phyloP scores from a whole-genome alignment of 2,113 vertebrate genomes.

The Prionailurus bengalensis region DNA sequence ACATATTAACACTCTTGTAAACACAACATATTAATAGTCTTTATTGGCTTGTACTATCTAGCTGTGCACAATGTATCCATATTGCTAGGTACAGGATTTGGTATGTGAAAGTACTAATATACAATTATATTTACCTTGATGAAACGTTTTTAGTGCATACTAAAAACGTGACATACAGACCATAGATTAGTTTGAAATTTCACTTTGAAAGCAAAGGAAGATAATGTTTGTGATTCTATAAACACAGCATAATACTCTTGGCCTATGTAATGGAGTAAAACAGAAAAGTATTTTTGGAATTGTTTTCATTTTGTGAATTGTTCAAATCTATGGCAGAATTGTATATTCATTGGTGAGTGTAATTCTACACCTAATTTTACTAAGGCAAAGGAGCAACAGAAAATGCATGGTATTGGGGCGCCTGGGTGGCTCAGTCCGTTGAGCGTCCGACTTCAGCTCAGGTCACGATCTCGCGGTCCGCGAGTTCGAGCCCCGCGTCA shows the following conservation, averaged over 20 bases:
- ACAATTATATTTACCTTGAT: background rate
- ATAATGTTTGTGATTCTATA: background rate
- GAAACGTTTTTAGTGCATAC: background rate
- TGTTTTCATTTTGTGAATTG: slow-evolving; percentile 14
- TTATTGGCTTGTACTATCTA: background rate
- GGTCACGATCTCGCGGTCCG: no score
- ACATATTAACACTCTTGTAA: background rate
- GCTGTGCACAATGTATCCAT: background rate
- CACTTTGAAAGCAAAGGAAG: slow-evolving; percentile 36
- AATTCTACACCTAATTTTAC: background rate
- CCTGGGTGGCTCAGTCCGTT: no score
- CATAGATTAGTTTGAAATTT: slow-evolving; percentile 9
- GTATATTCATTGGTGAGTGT: background rate
- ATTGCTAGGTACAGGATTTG: background rate
- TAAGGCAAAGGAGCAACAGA: background rate
- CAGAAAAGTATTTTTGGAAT: slow-evolving; percentile 14
- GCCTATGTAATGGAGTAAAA: background rate
- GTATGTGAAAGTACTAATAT: background rate
- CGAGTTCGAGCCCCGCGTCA: no score
- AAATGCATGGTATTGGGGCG: background rate
- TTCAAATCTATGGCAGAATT: background rate
- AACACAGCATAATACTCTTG: background rate
- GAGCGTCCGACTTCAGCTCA: no score
- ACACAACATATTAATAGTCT: background rate
- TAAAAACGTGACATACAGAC: background rate